Percentiles rank a stretch among this genome's conserved stretches.
Conservation (phyloP, 2,888 invertebrate genomes). For the Pristionchus japonicus region DNA sequence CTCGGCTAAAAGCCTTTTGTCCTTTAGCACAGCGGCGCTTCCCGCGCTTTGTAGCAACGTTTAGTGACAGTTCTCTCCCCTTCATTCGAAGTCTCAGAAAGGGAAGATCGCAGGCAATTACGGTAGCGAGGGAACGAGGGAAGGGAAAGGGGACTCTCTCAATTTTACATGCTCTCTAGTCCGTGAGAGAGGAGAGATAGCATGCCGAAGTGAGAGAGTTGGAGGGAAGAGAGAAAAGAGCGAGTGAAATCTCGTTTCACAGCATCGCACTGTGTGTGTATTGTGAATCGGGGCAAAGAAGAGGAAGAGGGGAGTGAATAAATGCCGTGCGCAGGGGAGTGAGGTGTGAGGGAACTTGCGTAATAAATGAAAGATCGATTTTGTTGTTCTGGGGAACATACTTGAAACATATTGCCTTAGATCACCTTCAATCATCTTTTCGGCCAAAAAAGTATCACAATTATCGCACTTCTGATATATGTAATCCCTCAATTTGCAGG, state of each 20-base stretch:
- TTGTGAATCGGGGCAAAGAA: not conserved
- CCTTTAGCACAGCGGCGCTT: not conserved
- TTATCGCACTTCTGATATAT: not conserved
- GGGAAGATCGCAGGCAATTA: conserved; percentile 32
- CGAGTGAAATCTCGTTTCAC: conserved; percentile 22
- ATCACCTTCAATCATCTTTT: not conserved
- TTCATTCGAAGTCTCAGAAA: not conserved
- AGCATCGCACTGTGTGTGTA: not conserved
- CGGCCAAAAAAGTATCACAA: too few species aligned
- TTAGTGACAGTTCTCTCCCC: conserved; percentile 7
- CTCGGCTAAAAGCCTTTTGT: conserved; percentile 27
- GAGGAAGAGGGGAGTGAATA: not conserved
- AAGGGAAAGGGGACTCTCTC: not conserved
- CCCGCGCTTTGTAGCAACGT: not conserved
- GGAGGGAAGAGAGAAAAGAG: not conserved
- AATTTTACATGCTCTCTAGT: too few species aligned
- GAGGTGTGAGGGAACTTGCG: too few species aligned
- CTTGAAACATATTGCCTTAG: not conserved
- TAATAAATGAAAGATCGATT: too few species aligned
- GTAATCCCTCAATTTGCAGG: conserved; percentile 21
- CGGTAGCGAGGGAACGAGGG: not conserved
- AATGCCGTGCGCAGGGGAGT: not conserved
- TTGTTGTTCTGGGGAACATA: not conserved
- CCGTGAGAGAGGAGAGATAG: not conserved
- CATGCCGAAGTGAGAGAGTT: not conserved